These are phyloP conservation scores for Coelopa pilipes DNA, from an alignment of 2,888 invertebrate species.

Conservation along the genomic window DNA sequence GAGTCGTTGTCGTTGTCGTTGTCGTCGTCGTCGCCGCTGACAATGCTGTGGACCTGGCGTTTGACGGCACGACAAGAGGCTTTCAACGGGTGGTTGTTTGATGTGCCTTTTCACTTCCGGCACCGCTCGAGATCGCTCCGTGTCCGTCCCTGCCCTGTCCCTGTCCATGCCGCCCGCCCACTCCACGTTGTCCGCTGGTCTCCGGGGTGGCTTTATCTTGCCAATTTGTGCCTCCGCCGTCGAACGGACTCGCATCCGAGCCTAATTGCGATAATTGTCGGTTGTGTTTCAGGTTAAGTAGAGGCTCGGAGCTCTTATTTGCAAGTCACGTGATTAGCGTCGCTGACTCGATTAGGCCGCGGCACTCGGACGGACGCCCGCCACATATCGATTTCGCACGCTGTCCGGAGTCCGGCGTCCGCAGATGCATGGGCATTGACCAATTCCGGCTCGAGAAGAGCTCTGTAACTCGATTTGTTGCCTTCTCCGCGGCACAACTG, in stretches of 20 bases:
- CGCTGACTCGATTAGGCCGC: conserved; percentile 52
- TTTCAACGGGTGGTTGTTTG: conserved; percentile 28
- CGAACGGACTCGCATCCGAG: conserved; percentile 57
- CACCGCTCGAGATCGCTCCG: neutral
- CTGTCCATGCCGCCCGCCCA: neutral
- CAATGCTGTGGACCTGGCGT: conserved; percentile 24
- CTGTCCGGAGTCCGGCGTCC: no score
- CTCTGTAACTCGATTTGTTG: no score
- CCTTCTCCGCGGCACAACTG: no score
- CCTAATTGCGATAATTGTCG: conserved; percentile 61
- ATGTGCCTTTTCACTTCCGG: conserved; percentile 1
- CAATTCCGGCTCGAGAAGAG: no score
- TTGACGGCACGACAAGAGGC: conserved; percentile 17
- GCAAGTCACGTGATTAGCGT: conserved; percentile 54
- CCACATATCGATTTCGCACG: neutral
- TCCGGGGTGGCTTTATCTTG: conserved; percentile 26
- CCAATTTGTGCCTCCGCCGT: conserved; percentile 32
- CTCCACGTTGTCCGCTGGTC: neutral
- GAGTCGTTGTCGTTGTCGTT: neutral
- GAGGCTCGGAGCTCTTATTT: conserved; percentile 47
- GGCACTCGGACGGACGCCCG: neutral
- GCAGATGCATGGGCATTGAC: no score
- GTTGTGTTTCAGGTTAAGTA: conserved; percentile 45
- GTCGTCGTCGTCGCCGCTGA: neutral
- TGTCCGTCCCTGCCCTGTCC: neutral